Base-by-base conservation (phyloP, 2,888 invertebrate genomes). In the Smittia sp. region DNA sequence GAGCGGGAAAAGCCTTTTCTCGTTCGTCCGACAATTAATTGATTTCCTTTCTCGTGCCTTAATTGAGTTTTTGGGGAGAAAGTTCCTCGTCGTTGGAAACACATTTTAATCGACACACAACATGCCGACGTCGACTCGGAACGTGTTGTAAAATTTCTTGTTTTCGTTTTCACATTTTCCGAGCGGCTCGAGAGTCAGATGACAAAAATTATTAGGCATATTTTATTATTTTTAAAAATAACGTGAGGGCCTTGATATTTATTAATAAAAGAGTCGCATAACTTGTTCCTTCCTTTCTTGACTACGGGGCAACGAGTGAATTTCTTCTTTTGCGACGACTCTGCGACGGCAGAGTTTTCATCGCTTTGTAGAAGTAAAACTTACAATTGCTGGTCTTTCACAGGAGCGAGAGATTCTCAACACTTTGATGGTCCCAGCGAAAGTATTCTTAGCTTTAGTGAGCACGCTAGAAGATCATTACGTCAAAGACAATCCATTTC, bases 391-490 rank as follows among this genome's bases (percentile, higher is more conserved):
- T 11, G n/a, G n/a, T 46, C 11, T 46, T 46, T 46, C 81, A 77
- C 82, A 89, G 86, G 89, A 88, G 80, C 89, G 96, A 80, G 95
- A 96, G 79, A 86, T 97, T 79, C 86, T 98, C 81, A 91, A 92
- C 81, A 90, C 92, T 77, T 92, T 99, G 82, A 92, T 96, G 85
- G 98, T 99, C 82, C 93, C 96, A 76, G 89, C 95, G 77, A 93
- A 94, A 84, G 95, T 93, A 77, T 92, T 99, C 85, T 88, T 99
- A 79, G 94, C 94, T 76, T 99, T 98, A 85, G 90, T 98, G 85
- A 92, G 96, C 87, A 97, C 97, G 76, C 87, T 99, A 79, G 99
- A 99, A 85, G 97, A 98, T 84, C 98, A 99, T 85, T 99, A 99
- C 85, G 89, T 94, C 79, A 93, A 93, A 82, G 95, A 96, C 85